Evolutionary conservation across 2,888 invertebrate genomes (phyloP).

Genomic region (Drosophila diplacantha): DNA sequence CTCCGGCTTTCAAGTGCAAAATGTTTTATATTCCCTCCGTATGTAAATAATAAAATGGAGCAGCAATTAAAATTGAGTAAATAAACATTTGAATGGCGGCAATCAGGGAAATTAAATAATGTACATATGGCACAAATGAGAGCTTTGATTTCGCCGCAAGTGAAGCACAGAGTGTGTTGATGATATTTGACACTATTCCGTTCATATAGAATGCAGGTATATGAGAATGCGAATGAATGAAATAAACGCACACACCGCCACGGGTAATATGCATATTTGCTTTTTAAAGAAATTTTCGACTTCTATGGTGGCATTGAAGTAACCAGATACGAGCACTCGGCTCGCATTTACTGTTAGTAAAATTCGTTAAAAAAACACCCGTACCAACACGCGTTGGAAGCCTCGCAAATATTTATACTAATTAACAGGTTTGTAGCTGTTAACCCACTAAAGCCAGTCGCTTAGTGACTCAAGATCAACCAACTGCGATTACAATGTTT

Average conservation of each 20-base stretch:
- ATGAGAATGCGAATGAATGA: conserved; percentile 6
- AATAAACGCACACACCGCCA: not conserved
- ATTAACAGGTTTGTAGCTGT: conserved; percentile 5
- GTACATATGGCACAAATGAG: conserved; percentile 14
- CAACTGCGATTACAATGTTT: conserved; percentile 24
- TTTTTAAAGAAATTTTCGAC: conserved; percentile 1
- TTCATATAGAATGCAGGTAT: not conserved
- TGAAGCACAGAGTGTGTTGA: conserved; percentile 6
- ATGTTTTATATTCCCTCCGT: conserved; percentile 4
- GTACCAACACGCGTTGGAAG: conserved; percentile 2
- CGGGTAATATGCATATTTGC: conserved; percentile 13
- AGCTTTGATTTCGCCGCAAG: conserved; percentile 32
- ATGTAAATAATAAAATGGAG: conserved; percentile 25
- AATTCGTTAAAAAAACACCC: not conserved
- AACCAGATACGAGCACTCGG: conserved; percentile 10
- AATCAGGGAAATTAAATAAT: conserved; percentile 35
- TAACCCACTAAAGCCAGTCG: conserved; percentile 5
- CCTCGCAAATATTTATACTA: conserved; percentile 11
- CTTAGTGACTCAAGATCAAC: conserved; percentile 26
- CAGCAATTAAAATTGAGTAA: conserved; percentile 30
- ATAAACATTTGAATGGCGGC: conserved; percentile 30
- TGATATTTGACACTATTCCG: conserved; percentile 9
- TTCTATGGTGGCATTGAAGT: conserved; percentile 21
- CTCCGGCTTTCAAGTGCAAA: conserved; percentile 16
- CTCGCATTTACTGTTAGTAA: conserved; percentile 5